A percentile compares a stretch with the other conserved stretches of the same genome.
phyloP scores from a whole-genome alignment of 2,888 invertebrate species.

The Rosalia funebris region DNA sequence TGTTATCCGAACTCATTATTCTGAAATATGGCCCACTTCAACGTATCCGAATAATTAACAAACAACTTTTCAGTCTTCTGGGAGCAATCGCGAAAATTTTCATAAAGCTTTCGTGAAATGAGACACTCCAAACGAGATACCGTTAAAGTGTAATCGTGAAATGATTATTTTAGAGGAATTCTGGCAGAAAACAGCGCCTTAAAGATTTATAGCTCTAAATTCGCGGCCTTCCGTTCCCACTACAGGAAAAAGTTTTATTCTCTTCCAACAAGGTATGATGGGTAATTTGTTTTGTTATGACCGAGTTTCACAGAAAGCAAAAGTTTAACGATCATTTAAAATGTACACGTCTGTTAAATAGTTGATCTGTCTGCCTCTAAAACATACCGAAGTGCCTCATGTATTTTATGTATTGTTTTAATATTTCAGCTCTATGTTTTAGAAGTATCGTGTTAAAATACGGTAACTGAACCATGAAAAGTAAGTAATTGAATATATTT shows the following conservation, averaged over 20 bases:
- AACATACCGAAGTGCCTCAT: too few species aligned
- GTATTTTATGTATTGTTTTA: too few species aligned
- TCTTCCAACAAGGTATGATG: background rate
- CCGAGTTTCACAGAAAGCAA: background rate
- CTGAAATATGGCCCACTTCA: slow-evolving; percentile 2
- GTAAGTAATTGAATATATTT: too few species aligned
- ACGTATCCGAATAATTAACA: slow-evolving; percentile 15
- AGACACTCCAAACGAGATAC: slow-evolving; percentile 12
- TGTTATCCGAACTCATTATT: slow-evolving; percentile 37
- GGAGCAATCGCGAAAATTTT: slow-evolving; percentile 15
- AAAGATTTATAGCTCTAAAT: slow-evolving; percentile 19
- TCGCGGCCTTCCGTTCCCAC: background rate
- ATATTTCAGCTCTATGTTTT: too few species aligned
- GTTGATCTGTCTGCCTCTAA: too few species aligned
- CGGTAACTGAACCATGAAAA: too few species aligned
- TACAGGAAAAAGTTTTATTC: slow-evolving; percentile 2
- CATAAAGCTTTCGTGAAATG: slow-evolving; percentile 14
- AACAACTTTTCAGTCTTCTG: slow-evolving; percentile 10
- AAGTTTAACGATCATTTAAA: too few species aligned
- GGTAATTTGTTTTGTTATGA: slow-evolving; percentile 1
- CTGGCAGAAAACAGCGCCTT: slow-evolving; percentile 14
- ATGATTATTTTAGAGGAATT: slow-evolving; percentile 16
- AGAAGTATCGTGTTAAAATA: too few species aligned
- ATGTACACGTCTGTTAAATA: too few species aligned
- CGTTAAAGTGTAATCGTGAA: slow-evolving; percentile 13